Percentiles rank a stretch among this genome's conserved stretches.
Conservation (phyloP, 2,113 vertebrate species). For the Mohoua ochrocephala region DNA sequence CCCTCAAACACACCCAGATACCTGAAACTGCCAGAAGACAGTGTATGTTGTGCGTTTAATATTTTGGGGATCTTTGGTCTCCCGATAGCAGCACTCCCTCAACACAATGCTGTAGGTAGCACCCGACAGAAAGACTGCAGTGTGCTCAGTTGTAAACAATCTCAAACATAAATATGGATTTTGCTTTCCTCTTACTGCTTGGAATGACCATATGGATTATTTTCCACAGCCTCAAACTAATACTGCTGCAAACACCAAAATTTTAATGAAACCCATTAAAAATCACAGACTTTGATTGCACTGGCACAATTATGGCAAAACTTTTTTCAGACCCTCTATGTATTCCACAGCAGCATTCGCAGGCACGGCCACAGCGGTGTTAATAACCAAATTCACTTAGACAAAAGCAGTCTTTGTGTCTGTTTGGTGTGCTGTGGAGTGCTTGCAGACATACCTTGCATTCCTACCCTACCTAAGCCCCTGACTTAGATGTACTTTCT, state of each 20-base stretch:
- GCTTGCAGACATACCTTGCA: background rate
- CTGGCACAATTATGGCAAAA: background rate
- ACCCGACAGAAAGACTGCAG: background rate
- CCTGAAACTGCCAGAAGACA: background rate
- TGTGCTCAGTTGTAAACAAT: background rate
- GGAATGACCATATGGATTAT: background rate
- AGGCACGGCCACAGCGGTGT: background rate
- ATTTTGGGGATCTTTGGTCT: background rate
- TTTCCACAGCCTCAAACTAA: background rate
- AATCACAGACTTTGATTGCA: background rate
- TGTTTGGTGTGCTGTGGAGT: background rate
- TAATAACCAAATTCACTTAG: background rate
- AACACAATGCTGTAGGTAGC: background rate
- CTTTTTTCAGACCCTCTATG: background rate
- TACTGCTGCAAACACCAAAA: background rate
- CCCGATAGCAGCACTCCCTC: background rate
- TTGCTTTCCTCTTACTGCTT: background rate
- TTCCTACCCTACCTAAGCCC: background rate
- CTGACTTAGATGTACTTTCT: background rate
- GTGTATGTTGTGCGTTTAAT: background rate
- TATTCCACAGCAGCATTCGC: background rate
- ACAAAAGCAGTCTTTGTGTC: background rate
- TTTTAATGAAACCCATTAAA: background rate
- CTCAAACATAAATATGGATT: background rate
- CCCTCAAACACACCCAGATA: background rate